Percentiles rank a stretch among this genome's conserved stretches.
These are phyloP conservation scores for Capromys pilorides DNA, from an alignment of 2,797 vertebrate species.

Conservation along the genomic window DNA sequence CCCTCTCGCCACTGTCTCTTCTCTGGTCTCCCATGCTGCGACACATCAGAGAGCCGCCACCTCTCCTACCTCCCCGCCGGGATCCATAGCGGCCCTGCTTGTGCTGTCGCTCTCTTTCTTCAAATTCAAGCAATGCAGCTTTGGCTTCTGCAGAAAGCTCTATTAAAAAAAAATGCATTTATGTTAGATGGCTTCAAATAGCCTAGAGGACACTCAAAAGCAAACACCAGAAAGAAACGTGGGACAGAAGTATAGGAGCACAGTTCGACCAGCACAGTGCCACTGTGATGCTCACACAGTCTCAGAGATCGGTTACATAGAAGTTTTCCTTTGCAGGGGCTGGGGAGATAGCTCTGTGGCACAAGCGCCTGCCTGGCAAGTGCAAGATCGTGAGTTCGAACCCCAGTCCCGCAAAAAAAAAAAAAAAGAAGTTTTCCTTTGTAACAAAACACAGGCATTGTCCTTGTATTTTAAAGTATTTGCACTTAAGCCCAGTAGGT, in stretches of 20 bases:
- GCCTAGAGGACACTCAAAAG: rapidly evolving
- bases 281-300: too few species aligned
- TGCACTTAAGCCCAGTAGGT: neutral
- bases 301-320: rapidly evolving
- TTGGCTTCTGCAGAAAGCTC: conserved; percentile 98
- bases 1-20: conserved; percentile 88
- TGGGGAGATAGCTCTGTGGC: too few species aligned
- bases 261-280: neutral
- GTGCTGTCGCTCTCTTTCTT: conserved; percentile 94
- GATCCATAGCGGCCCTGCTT: conserved; percentile 91
- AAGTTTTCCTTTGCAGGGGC: neutral
- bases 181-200: conserved; percentile 37
- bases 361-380: too few species aligned
- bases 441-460: neutral
- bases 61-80: conserved; percentile 88
- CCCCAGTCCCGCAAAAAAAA: too few species aligned
- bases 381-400: too few species aligned
- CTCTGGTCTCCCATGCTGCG: conserved; percentile 90
- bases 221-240: neutral
- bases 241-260: neutral
- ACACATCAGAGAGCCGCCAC: conserved; percentile 85
- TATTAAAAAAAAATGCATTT: conserved; percentile 75
- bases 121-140: conserved; percentile 94
- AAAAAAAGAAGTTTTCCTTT: neutral
- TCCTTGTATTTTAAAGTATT: neutral